phyloP scores from a whole-genome alignment of 2,797 vertebrate species.

The Helarctos malayanus region DNA sequence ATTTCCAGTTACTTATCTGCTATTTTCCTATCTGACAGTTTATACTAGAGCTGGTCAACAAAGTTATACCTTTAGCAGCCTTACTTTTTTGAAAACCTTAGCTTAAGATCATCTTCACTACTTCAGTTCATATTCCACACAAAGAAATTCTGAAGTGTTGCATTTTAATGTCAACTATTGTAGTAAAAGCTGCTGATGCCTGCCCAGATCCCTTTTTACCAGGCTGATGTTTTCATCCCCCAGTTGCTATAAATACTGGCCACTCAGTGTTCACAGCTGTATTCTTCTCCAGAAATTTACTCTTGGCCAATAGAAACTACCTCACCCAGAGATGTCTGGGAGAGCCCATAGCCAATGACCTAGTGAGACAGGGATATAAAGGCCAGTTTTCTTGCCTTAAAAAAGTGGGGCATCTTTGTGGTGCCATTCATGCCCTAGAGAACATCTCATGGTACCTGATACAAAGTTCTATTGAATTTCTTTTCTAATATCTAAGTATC shows the following conservation, averaged over 20 bases:
- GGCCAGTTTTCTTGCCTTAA: not conserved
- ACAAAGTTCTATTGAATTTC: not conserved
- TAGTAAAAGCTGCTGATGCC: not conserved
- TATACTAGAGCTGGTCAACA: not conserved
- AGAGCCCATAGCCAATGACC: not conserved
- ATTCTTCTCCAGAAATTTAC: conserved; percentile 1
- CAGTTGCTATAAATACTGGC: not conserved
- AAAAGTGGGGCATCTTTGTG: not conserved
- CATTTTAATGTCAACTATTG: conserved; percentile 14
- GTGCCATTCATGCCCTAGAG: not conserved
- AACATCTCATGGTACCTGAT: not conserved
- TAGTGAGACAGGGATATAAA: not conserved
- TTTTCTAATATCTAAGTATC: not conserved
- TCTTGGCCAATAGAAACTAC: not conserved
- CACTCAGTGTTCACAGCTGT: not conserved
- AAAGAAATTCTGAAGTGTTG: conserved; percentile 7
- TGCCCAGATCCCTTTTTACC: not conserved
- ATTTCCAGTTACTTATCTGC: conserved; percentile 56
- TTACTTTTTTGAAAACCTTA: not conserved
- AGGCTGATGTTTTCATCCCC: too few species aligned
- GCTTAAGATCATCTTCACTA: not conserved
- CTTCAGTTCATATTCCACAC: not conserved
- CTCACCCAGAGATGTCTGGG: not conserved
- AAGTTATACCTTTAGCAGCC: conserved; percentile 17
- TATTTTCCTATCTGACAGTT: not conserved